Conservation (phyloP, 2,113 vertebrate species). For the Collichthys lucidus region DNA sequence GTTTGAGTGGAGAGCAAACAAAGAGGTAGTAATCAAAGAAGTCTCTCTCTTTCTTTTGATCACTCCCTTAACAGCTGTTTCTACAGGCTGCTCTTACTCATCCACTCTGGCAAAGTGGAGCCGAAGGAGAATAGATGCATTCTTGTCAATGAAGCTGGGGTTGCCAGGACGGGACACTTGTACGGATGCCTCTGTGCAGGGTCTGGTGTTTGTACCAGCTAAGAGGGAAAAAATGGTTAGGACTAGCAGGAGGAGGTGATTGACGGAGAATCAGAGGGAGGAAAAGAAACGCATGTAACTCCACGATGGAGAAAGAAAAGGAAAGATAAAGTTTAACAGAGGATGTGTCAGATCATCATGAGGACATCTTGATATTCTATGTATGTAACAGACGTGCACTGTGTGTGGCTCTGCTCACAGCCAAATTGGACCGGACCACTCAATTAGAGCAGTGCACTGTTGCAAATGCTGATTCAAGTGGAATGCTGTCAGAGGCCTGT, state of each 20-base stretch:
- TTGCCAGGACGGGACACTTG: slow-evolving; percentile 69
- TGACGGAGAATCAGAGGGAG: not conserved
- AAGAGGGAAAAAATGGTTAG: slow-evolving; percentile 25
- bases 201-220: slow-evolving; percentile 42
- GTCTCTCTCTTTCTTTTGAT: slow-evolving; percentile 70
- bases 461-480: slow-evolving; percentile 53
- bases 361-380: not conserved
- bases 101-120: slow-evolving; percentile 69
- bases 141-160: slow-evolving; percentile 61
- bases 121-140: slow-evolving; percentile 64
- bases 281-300: not conserved
- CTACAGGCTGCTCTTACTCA: slow-evolving; percentile 50
- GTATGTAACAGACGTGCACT: slow-evolving; percentile 5
- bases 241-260: not conserved
- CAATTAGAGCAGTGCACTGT: slow-evolving; percentile 55
- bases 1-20: slow-evolving; percentile 69
- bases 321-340: not conserved
- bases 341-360: not conserved
- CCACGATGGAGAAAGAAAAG: not conserved
- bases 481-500: slow-evolving; percentile 53
- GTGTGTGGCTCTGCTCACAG: slow-evolving; percentile 6
- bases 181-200: slow-evolving; percentile 45
- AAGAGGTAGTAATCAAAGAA: slow-evolving; percentile 73
- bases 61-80: slow-evolving; percentile 79
- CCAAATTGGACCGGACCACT: slow-evolving; percentile 19